Evolutionary conservation across 2,888 invertebrate genomes (phyloP), one percentile per base, ranked within the genome.

Genomic region (Brachyptera putata): DNA sequence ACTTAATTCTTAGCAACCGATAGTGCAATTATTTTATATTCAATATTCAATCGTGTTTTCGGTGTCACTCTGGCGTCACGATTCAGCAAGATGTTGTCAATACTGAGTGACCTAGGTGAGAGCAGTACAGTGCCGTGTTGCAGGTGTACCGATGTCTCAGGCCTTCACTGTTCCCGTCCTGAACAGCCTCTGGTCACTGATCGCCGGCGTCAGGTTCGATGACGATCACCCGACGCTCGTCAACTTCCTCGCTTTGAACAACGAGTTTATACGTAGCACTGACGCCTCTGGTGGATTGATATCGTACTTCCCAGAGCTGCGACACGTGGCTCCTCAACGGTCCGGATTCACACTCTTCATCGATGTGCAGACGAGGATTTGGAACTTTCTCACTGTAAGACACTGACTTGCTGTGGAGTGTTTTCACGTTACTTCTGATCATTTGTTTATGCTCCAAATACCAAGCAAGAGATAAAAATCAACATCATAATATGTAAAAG

Each of bases 141-240:
- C 25, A 30, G 63, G 63, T 7, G 55, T 62, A 37, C 57, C 61
- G 14, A 62, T 64, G 36, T 58, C 58, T n/a, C 39, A 62, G 9
- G 60, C 50, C 1, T 65, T 66, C 57, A 61, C 85, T 22, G 84
- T 89, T 0, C 85, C 88, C 63, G 84, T 90, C 24, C 74, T 92
- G 5, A 91, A 92, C 67, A 86, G 88, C 0, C 72, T 91, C 0
- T 91, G 91, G 91, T 82, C 82, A 49, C 89, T 91, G 87, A 81
- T 91, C 80, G 87, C 91, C 3, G 87, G 90, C 1, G 82, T 43
- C 16, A 58, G 64, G 3, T 60, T 61, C 41, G 49, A 55, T 5
- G 50, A 58, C 16, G 58, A 63, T 16, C 61, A 63, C 37, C 53
- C 56, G 3, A 49, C 25, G 4, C 59, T 63, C 3, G 46, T 30